Evolutionary conservation across 2,797 vertebrate species (phyloP), one percentile per base, ranked within the genome.

Genomic region (Spondyliosoma cantharus): DNA sequence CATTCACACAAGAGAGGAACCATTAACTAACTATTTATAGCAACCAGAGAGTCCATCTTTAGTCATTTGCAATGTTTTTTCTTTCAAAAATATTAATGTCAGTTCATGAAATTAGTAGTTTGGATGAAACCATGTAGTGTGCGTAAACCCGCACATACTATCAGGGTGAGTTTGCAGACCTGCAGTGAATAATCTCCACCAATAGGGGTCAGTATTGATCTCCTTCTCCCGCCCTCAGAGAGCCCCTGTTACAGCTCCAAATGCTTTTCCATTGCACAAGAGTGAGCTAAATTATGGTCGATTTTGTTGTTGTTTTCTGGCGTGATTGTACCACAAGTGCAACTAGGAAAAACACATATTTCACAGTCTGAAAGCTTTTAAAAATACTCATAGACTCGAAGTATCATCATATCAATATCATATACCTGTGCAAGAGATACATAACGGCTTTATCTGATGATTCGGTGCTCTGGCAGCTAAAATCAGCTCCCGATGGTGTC

Each of bases 21-120:
- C 17, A 73, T 76, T 54, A 52, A 13, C 5, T 60, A 20, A 64
- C 65, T 68, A 56, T 74, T 24, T 48, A 37, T 11, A n/a, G 43
- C 12, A 62, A 48, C 20, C 12, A 63, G 6, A 43, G 20, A 57
- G 9, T 48, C 32, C 22, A 54, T 16, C 16, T 64, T 62, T n/a
- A 68, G 57, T 50, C 16, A 29, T n/a, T 56, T 65, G 2, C 60
- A 50, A 68, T 52, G 16, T 62, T 86, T 37, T 37, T 37, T 27
- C 29, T 74, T 86, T 64, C 20, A 77, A 85, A 85, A 85, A 69
- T 37, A 29, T 82, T 83, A 90, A 83, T 85, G 78, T 56, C 83
- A 76, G 20, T 70, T 87, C 54, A 73, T 82, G 69, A 67, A 76
- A 60, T 59, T 66, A 8, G 46, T 29, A 49, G 37, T 57, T 75